Percentiles rank a stretch among this genome's conserved stretches.
phyloP scores from a whole-genome alignment of 2,888 invertebrate species.

The Hedychridium roseum region DNA sequence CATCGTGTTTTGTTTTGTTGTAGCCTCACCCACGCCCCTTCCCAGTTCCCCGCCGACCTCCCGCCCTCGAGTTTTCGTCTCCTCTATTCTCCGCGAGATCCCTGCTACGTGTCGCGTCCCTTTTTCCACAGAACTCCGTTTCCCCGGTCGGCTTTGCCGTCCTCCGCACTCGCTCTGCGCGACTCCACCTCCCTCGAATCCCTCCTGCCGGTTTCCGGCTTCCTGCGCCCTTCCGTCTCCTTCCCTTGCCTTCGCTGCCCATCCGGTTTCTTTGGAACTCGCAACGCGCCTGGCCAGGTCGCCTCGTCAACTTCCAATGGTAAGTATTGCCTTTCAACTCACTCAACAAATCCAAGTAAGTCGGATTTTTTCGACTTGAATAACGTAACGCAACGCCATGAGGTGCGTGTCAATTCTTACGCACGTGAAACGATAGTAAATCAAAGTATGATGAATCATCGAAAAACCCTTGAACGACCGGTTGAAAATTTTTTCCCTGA shows the following conservation, averaged over 20 bases:
- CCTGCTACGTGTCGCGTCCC: conserved; percentile 9
- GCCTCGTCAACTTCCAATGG: conserved; percentile 37
- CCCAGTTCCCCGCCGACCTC: conserved; percentile 31
- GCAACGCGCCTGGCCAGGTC: conserved; percentile 30
- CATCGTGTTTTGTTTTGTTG: conserved; percentile 64
- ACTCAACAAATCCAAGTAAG: background rate
- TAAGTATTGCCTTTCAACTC: conserved; percentile 31
- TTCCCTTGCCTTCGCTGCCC: conserved; percentile 27
- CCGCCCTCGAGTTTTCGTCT: conserved; percentile 40
- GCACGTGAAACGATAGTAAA: background rate
- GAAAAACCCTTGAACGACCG: background rate
- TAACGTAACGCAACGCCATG: background rate
- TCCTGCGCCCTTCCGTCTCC: conserved; percentile 16
- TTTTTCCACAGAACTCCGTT: conserved; percentile 13
- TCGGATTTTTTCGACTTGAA: background rate
- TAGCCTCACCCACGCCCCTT: conserved; percentile 49
- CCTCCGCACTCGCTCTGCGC: conserved; percentile 15
- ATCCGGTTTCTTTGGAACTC: conserved; percentile 31
- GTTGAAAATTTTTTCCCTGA: no score
- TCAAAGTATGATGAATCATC: background rate
- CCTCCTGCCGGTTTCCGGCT: conserved; percentile 18
- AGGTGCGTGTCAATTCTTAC: background rate
- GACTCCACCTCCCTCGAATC: conserved; percentile 27
- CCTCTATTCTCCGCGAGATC: conserved; percentile 33
- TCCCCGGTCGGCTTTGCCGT: conserved; percentile 16